phyloP scores from a whole-genome alignment of 1,140 invertebrate genomes.

The Pissodes strobi region DNA sequence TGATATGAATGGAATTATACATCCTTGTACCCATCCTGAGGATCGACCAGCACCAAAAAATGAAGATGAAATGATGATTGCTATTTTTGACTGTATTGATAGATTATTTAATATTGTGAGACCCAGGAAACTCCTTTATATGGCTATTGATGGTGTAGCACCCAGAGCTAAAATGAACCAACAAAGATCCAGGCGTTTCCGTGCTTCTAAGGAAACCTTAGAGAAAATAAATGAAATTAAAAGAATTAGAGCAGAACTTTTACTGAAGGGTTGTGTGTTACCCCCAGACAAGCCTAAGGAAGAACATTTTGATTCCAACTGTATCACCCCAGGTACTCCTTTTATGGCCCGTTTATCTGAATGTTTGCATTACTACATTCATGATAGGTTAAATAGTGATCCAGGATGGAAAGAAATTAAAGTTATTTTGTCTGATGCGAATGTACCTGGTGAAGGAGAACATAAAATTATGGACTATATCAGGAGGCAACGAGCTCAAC shows the following conservation, averaged over 20 bases:
- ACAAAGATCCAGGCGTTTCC: constrained; percentile 93
- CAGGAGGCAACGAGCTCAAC: constrained; percentile 91
- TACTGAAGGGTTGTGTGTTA: constrained; percentile 75
- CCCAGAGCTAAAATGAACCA: constrained; percentile 99
- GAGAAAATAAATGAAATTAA: constrained; percentile 90
- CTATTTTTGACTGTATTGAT: constrained; percentile 99
- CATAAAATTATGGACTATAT: constrained; percentile 99
- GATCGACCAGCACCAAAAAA: constrained; percentile 96
- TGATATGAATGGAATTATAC: constrained; percentile 99
- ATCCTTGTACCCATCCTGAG: constrained; percentile 99
- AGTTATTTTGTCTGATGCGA: constrained; percentile 97
- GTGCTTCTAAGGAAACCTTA: constrained; percentile 91
- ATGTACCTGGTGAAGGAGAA: constrained; percentile 97
- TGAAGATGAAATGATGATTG: constrained; percentile 99
- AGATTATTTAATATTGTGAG: constrained; percentile 93
- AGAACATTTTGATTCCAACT: constrained; percentile 97
- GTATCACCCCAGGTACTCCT: constrained; percentile 97
- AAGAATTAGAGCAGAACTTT: constrained; percentile 75
- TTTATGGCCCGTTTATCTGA: constrained; percentile 96
- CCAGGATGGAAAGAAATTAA: constrained; percentile 95
- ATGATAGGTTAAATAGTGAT: constrained; percentile 92
- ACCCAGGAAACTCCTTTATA: constrained; percentile 94
- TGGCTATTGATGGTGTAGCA: constrained; percentile 99
- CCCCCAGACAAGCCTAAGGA: constrained; percentile 90
- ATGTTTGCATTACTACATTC: constrained; percentile 96